These are phyloP conservation scores for Trichopria drosophilae DNA, from an alignment of 2,888 invertebrate species.

Conservation along the genomic window DNA sequence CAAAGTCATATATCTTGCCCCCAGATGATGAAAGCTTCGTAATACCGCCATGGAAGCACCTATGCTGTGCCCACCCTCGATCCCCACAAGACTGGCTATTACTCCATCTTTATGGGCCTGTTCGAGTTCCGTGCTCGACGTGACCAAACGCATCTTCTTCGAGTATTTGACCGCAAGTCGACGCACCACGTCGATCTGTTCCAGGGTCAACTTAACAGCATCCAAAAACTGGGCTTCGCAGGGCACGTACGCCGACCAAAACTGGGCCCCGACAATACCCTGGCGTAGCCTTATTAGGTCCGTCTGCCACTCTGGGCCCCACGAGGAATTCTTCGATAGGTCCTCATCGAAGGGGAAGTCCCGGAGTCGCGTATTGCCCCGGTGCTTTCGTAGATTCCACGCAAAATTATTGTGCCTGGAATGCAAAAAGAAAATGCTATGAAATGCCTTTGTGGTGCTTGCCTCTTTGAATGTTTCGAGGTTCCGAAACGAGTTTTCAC, in stretches of 20 bases:
- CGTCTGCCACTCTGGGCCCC: slow-evolving; percentile 59
- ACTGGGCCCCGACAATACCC: slow-evolving; percentile 62
- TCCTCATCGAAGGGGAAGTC: slow-evolving; percentile 57
- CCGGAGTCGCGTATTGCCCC: slow-evolving; percentile 51
- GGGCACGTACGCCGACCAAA: slow-evolving; percentile 60
- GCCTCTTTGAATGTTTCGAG: neutral
- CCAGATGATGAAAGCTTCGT: slow-evolving; percentile 68
- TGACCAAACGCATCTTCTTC: slow-evolving; percentile 61
- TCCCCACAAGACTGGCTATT: slow-evolving; percentile 67
- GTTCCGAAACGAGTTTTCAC: too few species aligned
- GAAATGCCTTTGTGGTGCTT: neutral
- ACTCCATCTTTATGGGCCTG: slow-evolving; percentile 65
- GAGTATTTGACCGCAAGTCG: slow-evolving; percentile 62
- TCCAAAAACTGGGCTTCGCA: slow-evolving; percentile 69
- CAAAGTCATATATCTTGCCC: slow-evolving; percentile 69
- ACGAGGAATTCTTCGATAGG: slow-evolving; percentile 50
- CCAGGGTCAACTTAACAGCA: slow-evolving; percentile 68
- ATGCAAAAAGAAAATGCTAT: neutral
- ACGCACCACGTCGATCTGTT: slow-evolving; percentile 69
- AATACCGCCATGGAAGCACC: slow-evolving; percentile 70
- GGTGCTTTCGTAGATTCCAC: slow-evolving; percentile 57
- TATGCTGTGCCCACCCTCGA: slow-evolving; percentile 71
- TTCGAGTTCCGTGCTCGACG: slow-evolving; percentile 64
- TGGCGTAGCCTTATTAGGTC: slow-evolving; percentile 60
- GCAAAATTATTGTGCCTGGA: slow-evolving; percentile 58